Evolutionary conservation across 2,888 invertebrate genomes (phyloP).

Genomic region (Hirudinaria manillensis): DNA sequence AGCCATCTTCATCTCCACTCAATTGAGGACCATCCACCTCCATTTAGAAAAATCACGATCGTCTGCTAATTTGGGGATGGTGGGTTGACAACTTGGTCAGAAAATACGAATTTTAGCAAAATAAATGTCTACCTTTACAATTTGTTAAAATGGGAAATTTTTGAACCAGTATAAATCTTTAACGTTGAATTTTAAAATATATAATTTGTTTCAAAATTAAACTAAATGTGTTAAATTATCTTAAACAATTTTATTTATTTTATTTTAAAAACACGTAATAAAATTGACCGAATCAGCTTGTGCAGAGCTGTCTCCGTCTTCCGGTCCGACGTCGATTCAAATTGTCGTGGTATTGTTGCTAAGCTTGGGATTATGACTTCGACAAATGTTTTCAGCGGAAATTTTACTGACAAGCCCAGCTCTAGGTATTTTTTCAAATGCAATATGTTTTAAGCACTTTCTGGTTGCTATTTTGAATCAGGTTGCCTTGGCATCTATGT

Average conservation of each 20-base stretch:
- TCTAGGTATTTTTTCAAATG: constrained; percentile 15
- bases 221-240: background rate
- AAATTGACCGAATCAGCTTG: background rate
- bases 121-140: too few relatives aligned
- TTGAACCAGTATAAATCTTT: too few relatives aligned
- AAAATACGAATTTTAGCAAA: too few relatives aligned
- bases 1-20: too few relatives aligned
- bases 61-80: too few relatives aligned
- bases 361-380: constrained; percentile 18
- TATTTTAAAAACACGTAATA: background rate
- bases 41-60: too few relatives aligned
- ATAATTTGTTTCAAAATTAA: too few relatives aligned
- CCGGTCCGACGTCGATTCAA: constrained; percentile 3
- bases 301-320: background rate
- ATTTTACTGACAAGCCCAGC: constrained; percentile 23
- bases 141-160: too few relatives aligned
- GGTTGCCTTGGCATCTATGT: too few relatives aligned
- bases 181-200: too few relatives aligned
- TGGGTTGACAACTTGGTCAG: too few relatives aligned
- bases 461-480: background rate
- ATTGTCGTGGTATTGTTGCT: background rate
- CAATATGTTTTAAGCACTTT: background rate
- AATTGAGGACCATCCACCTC: too few relatives aligned
- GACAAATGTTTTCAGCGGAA: constrained; percentile 18
- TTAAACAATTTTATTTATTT: background rate